A percentile compares a stretch with the other conserved stretches of the same genome.
Evolutionary conservation across 2,888 invertebrate species (phyloP).

Genomic region (Diaphora mendica): DNA sequence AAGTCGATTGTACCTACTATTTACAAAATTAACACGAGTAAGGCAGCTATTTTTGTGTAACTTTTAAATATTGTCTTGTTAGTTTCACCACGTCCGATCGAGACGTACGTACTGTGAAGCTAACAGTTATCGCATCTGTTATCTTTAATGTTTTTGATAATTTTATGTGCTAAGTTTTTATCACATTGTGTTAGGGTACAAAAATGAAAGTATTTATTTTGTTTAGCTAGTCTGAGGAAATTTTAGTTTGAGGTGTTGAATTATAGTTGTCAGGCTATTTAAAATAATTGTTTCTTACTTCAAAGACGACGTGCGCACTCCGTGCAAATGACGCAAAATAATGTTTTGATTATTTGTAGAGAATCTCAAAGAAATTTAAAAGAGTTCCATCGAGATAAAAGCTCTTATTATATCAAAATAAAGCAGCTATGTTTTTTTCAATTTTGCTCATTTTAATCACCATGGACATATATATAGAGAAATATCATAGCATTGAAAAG

Average conservation of each 20-base stretch:
- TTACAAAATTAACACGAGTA: conserved; percentile 56
- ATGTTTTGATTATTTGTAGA: conserved; percentile 46
- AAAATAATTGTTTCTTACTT: conserved; percentile 36
- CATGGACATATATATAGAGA: conserved; percentile 41
- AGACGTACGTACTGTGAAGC: conserved; percentile 35
- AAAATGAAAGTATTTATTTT: conserved; percentile 76
- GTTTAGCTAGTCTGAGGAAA: conserved; percentile 73
- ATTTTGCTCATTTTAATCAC: conserved; percentile 56
- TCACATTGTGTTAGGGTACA: conserved; percentile 74
- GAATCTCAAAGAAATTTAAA: conserved; percentile 70
- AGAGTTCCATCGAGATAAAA: conserved; percentile 51
- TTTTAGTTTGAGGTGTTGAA: conserved; percentile 54
- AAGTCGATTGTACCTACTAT: conserved; percentile 60
- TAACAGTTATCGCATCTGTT: conserved; percentile 59
- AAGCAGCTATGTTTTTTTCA: conserved; percentile 43
- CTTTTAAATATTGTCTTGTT: conserved; percentile 48
- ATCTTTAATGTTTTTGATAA: conserved; percentile 65
- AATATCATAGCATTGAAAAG: conserved; percentile 48
- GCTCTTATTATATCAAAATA: conserved; percentile 38
- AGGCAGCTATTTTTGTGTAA: conserved; percentile 57
- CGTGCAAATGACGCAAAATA: conserved; percentile 32
- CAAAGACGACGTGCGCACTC: conserved; percentile 35
- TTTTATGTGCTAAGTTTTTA: conserved; percentile 70
- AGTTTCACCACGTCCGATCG: conserved; percentile 42
- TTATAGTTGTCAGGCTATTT: conserved; percentile 50